Evolutionary conservation across 1,140 invertebrate species (phyloP), one percentile per base, ranked within the genome.

Genomic region (Reticulitermes speratus): DNA sequence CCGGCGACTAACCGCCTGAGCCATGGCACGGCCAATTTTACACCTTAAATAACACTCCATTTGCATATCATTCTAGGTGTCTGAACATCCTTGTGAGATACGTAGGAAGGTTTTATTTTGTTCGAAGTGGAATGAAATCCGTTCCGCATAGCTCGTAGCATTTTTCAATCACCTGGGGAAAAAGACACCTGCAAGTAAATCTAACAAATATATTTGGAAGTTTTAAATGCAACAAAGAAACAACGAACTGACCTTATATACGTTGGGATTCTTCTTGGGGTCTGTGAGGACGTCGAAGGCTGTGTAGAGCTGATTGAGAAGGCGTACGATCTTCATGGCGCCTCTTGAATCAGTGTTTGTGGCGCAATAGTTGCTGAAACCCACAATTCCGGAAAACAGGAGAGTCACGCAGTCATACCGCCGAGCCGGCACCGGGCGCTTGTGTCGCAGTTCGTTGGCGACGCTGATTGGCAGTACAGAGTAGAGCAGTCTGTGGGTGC

Each of bases 401-500:
- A 99, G 92, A 0, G 98, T 99, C 7, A 98, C 97, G 75, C 94
- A 94, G 89, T 97, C 96, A 89, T 97, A 98, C 84, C 96, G 94
- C 89, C 94, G 96, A 16, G 97, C 97, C 12, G 96, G 95, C 6
- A 98, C 96, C 25, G 97, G 97, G 87, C 97, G 93, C 86, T 96
- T 94, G 90, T 99, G 97, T 87, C 98, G 94, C 75, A 99, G 92
- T 89, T 99, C 97, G 88, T 95, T 98, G 8, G 98, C 98, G 45
- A 99, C 98, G 83, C 96, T 96, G 87, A 97, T 96, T 32, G 98
- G 98, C 84, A 99, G 91, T 32, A 99, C 97, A 0, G 98, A 99
- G 91, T 99, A 99, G 59, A 99, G 93, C 83, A 99, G 93, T 90
- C 97, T 98, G 90, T 38, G 89, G 25, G 23, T 30, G 21, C 32